Evolutionary conservation across 2,888 invertebrate genomes (phyloP).

Genomic region (Nomada fabriciana): DNA sequence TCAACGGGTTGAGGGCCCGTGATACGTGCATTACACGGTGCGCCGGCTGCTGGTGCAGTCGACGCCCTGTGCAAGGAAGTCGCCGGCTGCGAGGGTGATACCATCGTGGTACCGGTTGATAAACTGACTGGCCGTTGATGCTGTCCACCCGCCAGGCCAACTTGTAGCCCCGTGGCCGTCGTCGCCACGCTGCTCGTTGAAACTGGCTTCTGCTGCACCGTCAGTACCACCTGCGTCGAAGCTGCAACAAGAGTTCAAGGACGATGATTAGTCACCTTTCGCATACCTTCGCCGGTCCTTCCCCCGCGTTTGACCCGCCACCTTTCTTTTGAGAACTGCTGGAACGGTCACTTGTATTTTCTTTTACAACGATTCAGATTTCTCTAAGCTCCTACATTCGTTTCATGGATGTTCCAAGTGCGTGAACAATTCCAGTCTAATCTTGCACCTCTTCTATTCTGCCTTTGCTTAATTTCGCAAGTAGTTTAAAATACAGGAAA

Average conservation of each 20-base stretch:
- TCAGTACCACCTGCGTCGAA: conserved; percentile 89
- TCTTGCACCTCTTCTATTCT: no score
- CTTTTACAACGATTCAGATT: background rate
- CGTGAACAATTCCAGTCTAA: no score
- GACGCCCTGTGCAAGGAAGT: conserved; percentile 83
- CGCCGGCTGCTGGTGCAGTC: conserved; percentile 84
- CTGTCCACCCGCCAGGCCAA: conserved; percentile 84
- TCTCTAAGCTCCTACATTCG: background rate
- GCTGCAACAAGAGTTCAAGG: conserved; percentile 85
- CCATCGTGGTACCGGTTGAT: conserved; percentile 79
- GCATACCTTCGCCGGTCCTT: conserved; percentile 58
- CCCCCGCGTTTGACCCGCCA: conserved; percentile 51
- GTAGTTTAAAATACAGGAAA: no score
- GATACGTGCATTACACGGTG: conserved; percentile 88
- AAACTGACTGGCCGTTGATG: conserved; percentile 84
- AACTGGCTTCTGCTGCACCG: conserved; percentile 87
- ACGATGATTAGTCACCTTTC: conserved; percentile 72
- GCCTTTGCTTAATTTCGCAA: no score
- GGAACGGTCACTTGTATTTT: conserved; percentile 20
- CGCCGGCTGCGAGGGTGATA: conserved; percentile 79
- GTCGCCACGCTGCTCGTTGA: conserved; percentile 66
- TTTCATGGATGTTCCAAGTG: background rate
- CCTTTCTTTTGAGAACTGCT: conserved; percentile 48
- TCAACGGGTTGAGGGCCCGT: conserved; percentile 95
- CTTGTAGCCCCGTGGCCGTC: conserved; percentile 78